Base-by-base conservation (phyloP, 2,888 invertebrate species). In the Hylaea fasciaria region DNA sequence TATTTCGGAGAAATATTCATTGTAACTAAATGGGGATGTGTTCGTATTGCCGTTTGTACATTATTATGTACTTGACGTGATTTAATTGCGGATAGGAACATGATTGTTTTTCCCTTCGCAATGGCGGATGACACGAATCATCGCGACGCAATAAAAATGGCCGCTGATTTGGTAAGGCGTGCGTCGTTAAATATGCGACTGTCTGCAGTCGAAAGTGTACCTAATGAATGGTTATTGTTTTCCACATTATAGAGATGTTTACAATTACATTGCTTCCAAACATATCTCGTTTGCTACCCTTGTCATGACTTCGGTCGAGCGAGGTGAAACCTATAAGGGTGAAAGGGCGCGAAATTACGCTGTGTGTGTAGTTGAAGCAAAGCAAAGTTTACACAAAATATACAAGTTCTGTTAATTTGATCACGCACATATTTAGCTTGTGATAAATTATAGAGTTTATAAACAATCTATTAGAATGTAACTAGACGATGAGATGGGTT, bases 81-180 rank as follows among this genome's bases (percentile, higher is more conserved):
- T 77, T 60, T 76, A 78, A 69, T 80, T 78, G 74, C 74, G 76
- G 74, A 74, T 78, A 77, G 60, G 81, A 80, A 74, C 74, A 76
- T 67, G 73, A 80, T 80, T 74, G 78, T 87, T 87, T 83, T 57
- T 78, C 68, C 79, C 81, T 84, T 85, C 85, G 80, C 88, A 92
- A 92, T 92, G 92, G 92, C 92, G 92, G 92, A 90, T 91, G 91
- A 91, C 92, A 92, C 91, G 91, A 92, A 88, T 87, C 90, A 87
- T 89, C 91, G 85, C 89, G 89, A 90, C 91, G 91, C 90, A 92
- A 92, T 91, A 91, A 92, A 92, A 86, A 92, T 92, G 92, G 92
- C 91, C 91, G 91, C 89, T 89, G 73, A 83, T 81, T 85, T 82
- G 92, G 92, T 92, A 92, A 91, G 91, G 91, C 91, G 90, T 87